Base-by-base conservation (phyloP, 2,888 invertebrate species). In the Drosophila multiciliata region DNA sequence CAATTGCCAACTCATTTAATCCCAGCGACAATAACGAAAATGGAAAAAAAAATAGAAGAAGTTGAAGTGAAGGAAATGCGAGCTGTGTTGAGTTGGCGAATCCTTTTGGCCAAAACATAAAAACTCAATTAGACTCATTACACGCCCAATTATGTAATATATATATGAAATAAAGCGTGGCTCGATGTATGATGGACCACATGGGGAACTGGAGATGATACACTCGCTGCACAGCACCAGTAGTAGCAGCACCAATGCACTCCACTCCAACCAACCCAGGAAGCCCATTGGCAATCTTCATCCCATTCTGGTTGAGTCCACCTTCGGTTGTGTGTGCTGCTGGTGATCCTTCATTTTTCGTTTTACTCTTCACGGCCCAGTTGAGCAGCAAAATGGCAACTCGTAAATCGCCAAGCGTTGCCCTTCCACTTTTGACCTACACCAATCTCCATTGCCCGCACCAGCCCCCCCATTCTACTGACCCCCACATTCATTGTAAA, bases 51-150 rank as follows among this genome's bases (percentile, higher is more conserved):
- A 15, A 35, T 3, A 1, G 5, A 29, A 5, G 29, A 42, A 50
- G 20, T 23, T 15, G 20, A 58, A 33, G 33, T 35, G 15, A 42
- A 20, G 42, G 32, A 57, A 38, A 29, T 40, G 17, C 5, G 29
- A 55, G 36, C n/a, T 55, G 70, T 36, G 36, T 45, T 61, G 62
- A 66, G 75, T 58, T 40, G 64, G 59, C 62, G 45, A 63, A 59
- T 75, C 67, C 74, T 65, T 66, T 69, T 80, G 75, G 61, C 84
- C 17, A 80, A 76, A 87, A 92, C 92, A 92, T 91, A 91, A 92
- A 92, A 92, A 92, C 91, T 92, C 92, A 92, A 92, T 92, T 92
- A 92, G 92, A 91, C 91, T 90, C 91, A 92, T 92, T 92, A 92
- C 91, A 92, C 91, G 92, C 91, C 91, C 91, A 91, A 91, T 92